Conservation (phyloP, 2,888 invertebrate species). For the Alentia gelatinosa region DNA sequence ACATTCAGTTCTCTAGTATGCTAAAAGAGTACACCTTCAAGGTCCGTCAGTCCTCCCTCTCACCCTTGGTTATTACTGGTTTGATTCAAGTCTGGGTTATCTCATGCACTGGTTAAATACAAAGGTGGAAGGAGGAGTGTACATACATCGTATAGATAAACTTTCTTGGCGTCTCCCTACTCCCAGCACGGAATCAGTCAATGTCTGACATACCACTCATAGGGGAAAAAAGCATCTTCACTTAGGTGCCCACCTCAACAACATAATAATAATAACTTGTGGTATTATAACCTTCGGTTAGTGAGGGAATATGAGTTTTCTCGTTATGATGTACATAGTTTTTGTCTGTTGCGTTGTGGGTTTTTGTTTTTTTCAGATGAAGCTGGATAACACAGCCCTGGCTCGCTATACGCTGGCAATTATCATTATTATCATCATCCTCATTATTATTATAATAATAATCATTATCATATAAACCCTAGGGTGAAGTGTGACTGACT, state of each 20-base stretch:
- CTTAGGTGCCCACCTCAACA: neutral
- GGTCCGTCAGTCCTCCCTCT: neutral
- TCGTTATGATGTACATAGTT: constrained; percentile 37
- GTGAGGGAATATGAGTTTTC: constrained; percentile 10
- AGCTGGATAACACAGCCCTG: neutral
- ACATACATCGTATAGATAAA: neutral
- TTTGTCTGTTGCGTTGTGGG: neutral
- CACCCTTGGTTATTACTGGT: neutral
- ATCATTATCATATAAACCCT: constrained; percentile 19
- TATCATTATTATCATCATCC: neutral
- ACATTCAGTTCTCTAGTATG: neutral
- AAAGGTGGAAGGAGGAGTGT: neutral
- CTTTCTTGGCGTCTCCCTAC: constrained; percentile 47
- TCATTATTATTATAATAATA: neutral
- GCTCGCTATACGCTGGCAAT: neutral
- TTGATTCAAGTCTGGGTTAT: constrained; percentile 28
- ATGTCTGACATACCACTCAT: constrained; percentile 42
- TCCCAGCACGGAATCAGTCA: constrained; percentile 37
- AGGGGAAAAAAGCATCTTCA: neutral
- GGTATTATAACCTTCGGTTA: constrained; percentile 8
- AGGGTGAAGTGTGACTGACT: constrained; percentile 42
- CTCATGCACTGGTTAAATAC: neutral
- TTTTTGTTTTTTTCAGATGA: neutral
- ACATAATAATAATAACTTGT: neutral
- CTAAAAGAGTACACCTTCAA: neutral